These are phyloP conservation scores for Cylindroiulus punctatus DNA, from an alignment of 2,888 invertebrate species.

Conservation along the genomic window DNA sequence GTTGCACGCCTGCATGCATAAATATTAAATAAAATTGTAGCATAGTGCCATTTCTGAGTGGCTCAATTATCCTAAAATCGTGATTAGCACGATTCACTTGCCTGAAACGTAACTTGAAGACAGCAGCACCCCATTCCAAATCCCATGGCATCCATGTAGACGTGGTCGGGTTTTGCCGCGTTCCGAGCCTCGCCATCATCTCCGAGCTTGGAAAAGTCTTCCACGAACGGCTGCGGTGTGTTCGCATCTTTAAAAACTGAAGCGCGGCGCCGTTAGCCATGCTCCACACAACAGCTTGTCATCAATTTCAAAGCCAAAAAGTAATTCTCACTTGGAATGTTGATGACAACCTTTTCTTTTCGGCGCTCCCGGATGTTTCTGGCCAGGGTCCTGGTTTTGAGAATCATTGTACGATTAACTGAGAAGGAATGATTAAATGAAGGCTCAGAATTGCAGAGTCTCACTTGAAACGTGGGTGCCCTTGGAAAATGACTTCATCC, in stretches of 20 bases:
- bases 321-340: constrained; percentile 81
- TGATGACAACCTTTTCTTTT: constrained; percentile 95
- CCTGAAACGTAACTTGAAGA: constrained; percentile 89
- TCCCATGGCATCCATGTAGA: constrained; percentile 99
- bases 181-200: constrained; percentile 75
- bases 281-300: neutral
- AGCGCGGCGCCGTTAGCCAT: constrained; percentile 1
- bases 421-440: neutral
- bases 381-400: constrained; percentile 77
- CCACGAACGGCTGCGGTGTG: constrained; percentile 82
- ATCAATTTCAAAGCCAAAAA: constrained; percentile 61
- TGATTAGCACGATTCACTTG: too few relatives aligned
- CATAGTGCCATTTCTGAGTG: too few relatives aligned
- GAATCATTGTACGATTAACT: constrained; percentile 48
- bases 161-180: constrained; percentile 85
- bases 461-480: constrained; percentile 91
- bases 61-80: too few relatives aligned
- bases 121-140: constrained; percentile 99
- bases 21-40: neutral
- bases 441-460: too few relatives aligned
- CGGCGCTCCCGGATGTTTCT: constrained; percentile 90
- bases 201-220: constrained; percentile 70
- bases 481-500: constrained; percentile 90
- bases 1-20: constrained; percentile 83
- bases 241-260: constrained; percentile 89